Evolutionary conservation across 2,797 vertebrate genomes (phyloP).

Genomic region (Bufotes viridis): DNA sequence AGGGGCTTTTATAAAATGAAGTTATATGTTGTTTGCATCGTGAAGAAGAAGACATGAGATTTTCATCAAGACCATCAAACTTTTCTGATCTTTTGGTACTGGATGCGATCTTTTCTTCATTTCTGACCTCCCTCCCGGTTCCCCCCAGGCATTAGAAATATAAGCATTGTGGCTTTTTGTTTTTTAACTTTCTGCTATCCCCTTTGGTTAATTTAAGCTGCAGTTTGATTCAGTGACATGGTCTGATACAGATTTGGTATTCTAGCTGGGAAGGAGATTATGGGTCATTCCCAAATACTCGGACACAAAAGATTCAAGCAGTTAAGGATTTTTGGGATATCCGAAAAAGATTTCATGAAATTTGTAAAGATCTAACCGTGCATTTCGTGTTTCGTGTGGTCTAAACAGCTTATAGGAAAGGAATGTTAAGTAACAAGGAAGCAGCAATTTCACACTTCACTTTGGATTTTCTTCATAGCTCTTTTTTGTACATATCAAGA

Average conservation of each 20-base stretch:
- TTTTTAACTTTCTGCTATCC: slow-evolving; percentile 88
- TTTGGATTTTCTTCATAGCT: slow-evolving; percentile 61
- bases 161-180: slow-evolving; percentile 92
- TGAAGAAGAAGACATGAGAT: slow-evolving; percentile 82
- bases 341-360: slow-evolving; percentile 86
- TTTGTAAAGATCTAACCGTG: slow-evolving; percentile 83
- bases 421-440: slow-evolving; percentile 72
- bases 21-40: slow-evolving; percentile 74
- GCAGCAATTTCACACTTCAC: slow-evolving; percentile 72
- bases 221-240: slow-evolving; percentile 88
- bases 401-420: slow-evolving; percentile 79
- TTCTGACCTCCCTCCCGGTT: slow-evolving; percentile 92
- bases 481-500: background rate
- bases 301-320: slow-evolving; percentile 86
- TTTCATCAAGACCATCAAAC: slow-evolving; percentile 82
- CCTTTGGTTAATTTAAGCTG: slow-evolving; percentile 87
- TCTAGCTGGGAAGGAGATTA: slow-evolving; percentile 97
- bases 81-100: slow-evolving; percentile 95
- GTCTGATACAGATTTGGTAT: slow-evolving; percentile 87
- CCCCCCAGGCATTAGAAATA: slow-evolving; percentile 84
- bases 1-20: slow-evolving; percentile 77
- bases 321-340: slow-evolving; percentile 85
- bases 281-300: slow-evolving; percentile 81
- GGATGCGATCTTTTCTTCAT: slow-evolving; percentile 96
- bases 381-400: slow-evolving; percentile 76